Base-by-base conservation (phyloP, 2,888 invertebrate species). In the Nymphalis urticae region DNA sequence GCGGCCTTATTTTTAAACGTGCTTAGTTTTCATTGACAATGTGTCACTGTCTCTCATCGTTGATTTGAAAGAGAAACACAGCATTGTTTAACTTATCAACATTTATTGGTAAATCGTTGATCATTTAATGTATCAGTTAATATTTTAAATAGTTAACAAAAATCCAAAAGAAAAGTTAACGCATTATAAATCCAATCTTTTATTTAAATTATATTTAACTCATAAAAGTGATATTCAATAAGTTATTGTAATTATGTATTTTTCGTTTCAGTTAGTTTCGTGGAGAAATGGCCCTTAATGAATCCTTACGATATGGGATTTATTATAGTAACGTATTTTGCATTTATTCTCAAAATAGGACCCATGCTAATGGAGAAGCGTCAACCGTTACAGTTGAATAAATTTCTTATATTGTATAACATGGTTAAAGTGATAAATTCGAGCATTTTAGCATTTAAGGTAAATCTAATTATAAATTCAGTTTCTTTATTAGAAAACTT, bases 201-300 rank as follows among this genome's bases (percentile, higher is more conserved):
- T n/a, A n/a, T 42, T 42, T 42, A 0, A 42, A 36, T 36, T 9
- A 9, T 9, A 36, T 36, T 36, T 10, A 9, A 10, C 9, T 5
- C 19, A 1, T 50, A 19, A n/a, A 50, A 50, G 2, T n/a, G 48
- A 21, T 48, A 48, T 50, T 1, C n/a, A 50, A 19, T 10, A 7
- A 24, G 21, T 53, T 54, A 27, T 27, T 16, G 4, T 51, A 19
- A n/a, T 42, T 67, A 62, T 60, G 36, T 10, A 47, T 19, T 32
- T 60, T 24, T 51, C 21, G 59, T 90, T 88, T 74, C 82, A 96
- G 96, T 95, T 89, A 94, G 94, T 6, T 87, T 93, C 72, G 94
- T 95, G 51, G 95, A 96, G 76, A 93, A 93, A 74, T 95, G 94
- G 93, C 94, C 95, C 10, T 82, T 97, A 71, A 94, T 96, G 87